These are phyloP conservation scores for Ifrita kowaldi DNA, from an alignment of 2,113 vertebrate genomes.

Conservation along the genomic window DNA sequence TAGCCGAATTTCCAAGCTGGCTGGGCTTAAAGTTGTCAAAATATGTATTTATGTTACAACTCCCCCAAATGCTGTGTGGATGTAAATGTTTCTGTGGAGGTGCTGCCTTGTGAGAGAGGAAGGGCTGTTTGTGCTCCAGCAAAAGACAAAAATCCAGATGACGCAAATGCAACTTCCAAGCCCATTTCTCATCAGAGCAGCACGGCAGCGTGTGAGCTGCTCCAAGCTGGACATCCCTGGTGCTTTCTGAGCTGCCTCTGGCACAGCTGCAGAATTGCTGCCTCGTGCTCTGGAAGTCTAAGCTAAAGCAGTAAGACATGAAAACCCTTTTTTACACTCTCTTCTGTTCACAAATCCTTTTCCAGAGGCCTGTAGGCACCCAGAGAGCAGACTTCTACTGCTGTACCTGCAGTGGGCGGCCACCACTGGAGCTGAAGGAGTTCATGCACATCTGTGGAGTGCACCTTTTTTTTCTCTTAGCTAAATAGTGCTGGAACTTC, in stretches of 20 bases:
- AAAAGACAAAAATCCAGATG: not conserved
- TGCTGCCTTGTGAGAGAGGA: not conserved
- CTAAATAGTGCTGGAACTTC: not conserved
- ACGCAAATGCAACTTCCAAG: not conserved
- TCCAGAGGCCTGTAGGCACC: not conserved
- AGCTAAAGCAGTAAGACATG: not conserved
- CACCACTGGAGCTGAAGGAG: not conserved
- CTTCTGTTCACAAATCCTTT: not conserved
- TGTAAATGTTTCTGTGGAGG: not conserved
- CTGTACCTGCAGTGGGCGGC: not conserved
- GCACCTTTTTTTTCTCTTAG: not conserved
- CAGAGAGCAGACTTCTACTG: not conserved
- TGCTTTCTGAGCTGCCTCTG: not conserved
- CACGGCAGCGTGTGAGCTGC: not conserved
- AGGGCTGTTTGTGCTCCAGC: not conserved
- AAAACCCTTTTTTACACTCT: not conserved
- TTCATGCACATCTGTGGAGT: not conserved
- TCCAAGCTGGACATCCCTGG: not conserved
- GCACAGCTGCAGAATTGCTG: not conserved
- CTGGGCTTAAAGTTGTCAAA: constrained; percentile 27
- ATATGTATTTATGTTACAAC: not conserved
- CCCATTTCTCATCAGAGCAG: not conserved
- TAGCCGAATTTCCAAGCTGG: not conserved
- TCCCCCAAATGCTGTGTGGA: not conserved
- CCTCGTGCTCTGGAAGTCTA: not conserved